phyloP scores from a whole-genome alignment of 2,888 invertebrate species.

The Ferrisia virgata region DNA sequence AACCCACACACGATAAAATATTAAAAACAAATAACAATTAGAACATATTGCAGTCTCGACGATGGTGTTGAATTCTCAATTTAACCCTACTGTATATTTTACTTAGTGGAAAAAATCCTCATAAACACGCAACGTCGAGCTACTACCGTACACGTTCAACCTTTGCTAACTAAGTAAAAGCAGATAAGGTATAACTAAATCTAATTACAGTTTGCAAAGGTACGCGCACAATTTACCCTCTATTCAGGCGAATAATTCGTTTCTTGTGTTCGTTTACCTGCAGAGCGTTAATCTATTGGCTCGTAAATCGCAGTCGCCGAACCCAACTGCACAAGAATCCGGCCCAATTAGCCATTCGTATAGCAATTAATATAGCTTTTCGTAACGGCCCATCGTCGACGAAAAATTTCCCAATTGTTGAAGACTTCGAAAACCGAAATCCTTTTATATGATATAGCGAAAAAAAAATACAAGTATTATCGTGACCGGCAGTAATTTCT shows the following conservation, averaged over 20 bases:
- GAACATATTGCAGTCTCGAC: background rate
- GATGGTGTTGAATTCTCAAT: background rate
- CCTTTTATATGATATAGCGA: background rate
- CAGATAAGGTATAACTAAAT: background rate
- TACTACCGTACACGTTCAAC: background rate
- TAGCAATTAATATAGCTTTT: background rate
- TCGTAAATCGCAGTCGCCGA: background rate
- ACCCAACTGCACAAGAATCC: background rate
- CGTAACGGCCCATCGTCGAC: background rate
- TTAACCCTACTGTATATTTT: background rate
- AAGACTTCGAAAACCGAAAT: background rate
- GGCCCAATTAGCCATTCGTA: background rate
- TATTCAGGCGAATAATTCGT: background rate
- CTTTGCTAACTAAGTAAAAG: background rate
- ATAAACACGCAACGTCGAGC: background rate
- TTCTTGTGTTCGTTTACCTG: background rate
- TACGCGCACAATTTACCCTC: background rate
- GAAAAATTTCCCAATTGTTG: background rate
- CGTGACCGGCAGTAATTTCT: background rate
- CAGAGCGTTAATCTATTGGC: background rate
- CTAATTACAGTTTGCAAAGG: background rate
- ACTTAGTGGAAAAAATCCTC: background rate
- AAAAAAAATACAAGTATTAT: background rate
- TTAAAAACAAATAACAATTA: background rate
- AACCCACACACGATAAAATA: background rate